phyloP scores from a whole-genome alignment of 2,797 vertebrate genomes.

The Myripristis murdjan region DNA sequence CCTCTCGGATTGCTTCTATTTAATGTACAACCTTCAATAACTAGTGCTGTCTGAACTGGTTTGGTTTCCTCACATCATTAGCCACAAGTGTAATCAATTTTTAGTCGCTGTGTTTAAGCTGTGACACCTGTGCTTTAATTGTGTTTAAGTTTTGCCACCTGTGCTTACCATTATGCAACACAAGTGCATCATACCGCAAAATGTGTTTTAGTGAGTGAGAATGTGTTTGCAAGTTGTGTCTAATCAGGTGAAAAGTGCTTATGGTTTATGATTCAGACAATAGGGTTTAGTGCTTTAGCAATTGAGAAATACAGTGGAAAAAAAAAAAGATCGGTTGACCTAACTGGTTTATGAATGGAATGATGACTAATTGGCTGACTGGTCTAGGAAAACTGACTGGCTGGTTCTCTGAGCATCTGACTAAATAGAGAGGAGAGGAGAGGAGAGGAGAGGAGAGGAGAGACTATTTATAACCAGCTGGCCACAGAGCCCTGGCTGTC shows the following conservation, averaged over 20 bases:
- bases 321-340: too few relatives aligned
- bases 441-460: neutral
- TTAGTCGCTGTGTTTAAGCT: neutral
- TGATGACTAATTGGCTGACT: too few relatives aligned
- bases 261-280: neutral
- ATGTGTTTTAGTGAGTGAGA: neutral
- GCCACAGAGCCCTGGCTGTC: neutral
- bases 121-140: neutral
- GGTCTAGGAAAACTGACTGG: too few relatives aligned
- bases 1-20: too few relatives aligned
- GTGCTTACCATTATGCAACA: neutral
- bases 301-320: too few relatives aligned
- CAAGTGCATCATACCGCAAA: conserved; percentile 3
- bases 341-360: too few relatives aligned
- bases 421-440: too few relatives aligned
- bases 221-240: too few relatives aligned
- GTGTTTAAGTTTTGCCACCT: neutral
- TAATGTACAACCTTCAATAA: too few relatives aligned
- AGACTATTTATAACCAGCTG: neutral
- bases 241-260: neutral
- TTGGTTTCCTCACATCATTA: neutral
- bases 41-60: too few relatives aligned
- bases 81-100: neutral
- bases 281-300: conserved; percentile 1
- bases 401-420: too few relatives aligned